Evolutionary conservation across 2,888 invertebrate species (phyloP).

Genomic region (Synergus umbraculus): DNA sequence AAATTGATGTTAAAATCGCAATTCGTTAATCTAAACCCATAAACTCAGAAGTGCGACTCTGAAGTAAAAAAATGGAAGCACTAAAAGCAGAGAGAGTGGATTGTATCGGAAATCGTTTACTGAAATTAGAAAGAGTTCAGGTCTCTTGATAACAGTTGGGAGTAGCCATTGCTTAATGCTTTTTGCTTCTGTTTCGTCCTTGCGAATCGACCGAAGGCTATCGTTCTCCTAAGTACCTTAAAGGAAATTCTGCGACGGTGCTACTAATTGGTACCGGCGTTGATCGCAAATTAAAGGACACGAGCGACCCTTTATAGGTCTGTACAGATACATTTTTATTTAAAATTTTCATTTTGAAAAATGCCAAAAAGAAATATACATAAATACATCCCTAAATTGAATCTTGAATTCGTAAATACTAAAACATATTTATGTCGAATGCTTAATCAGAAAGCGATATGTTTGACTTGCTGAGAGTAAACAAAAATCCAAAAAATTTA

Average conservation of each 20-base stretch:
- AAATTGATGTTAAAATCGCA: neutral
- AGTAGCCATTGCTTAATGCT: neutral
- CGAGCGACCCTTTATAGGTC: slow-evolving; percentile 26
- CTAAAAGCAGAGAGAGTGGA: neutral
- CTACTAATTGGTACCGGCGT: slow-evolving; percentile 33
- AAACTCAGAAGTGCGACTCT: neutral
- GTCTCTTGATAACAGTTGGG: slow-evolving; percentile 32
- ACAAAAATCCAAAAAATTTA: slow-evolving; percentile 19
- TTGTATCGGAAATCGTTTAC: slow-evolving; percentile 35
- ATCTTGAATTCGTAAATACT: neutral
- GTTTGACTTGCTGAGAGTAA: slow-evolving; percentile 4
- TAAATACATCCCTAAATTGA: too few relatives aligned
- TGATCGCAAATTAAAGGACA: slow-evolving; percentile 22
- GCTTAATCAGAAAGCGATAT: slow-evolving; percentile 5
- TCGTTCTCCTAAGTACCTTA: slow-evolving; percentile 34
- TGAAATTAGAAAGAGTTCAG: slow-evolving; percentile 31
- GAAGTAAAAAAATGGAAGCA: neutral
- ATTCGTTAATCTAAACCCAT: neutral
- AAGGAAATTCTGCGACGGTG: slow-evolving; percentile 35
- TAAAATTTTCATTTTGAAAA: neutral
- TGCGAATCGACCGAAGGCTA: slow-evolving; percentile 28
- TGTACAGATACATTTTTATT: neutral
- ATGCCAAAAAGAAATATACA: neutral
- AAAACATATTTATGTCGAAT: slow-evolving; percentile 48
- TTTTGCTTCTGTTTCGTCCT: slow-evolving; percentile 31